Conservation (phyloP, 1,140 invertebrate genomes). For the Drosophila bocqueti region DNA sequence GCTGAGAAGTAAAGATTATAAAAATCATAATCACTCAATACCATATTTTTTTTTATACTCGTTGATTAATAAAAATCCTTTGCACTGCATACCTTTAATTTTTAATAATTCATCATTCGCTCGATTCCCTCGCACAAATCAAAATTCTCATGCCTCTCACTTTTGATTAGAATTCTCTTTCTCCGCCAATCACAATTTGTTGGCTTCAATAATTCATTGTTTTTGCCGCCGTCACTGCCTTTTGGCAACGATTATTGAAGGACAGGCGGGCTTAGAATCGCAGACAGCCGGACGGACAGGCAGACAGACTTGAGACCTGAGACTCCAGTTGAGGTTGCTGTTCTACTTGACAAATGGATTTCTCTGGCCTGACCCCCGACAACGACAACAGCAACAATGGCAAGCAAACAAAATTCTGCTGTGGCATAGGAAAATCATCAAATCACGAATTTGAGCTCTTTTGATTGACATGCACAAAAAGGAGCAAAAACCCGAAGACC, state of each 20-base stretch:
- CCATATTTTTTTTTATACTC: background rate
- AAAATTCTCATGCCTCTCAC: conserved; percentile 38
- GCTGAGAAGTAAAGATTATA: background rate
- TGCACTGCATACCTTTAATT: background rate
- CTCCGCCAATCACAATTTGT: conserved; percentile 41
- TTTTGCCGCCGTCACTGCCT: conserved; percentile 42
- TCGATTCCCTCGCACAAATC: conserved; percentile 24
- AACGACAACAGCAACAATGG: conserved; percentile 24
- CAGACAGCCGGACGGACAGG: conserved; percentile 19
- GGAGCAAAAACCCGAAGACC: conserved; percentile 42
- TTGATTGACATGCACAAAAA: conserved; percentile 78
- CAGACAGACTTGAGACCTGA: conserved; percentile 33
- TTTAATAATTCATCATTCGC: conserved; percentile 30
- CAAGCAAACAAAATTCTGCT: conserved; percentile 26
- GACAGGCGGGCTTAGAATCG: conserved; percentile 45
- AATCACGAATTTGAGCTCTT: conserved; percentile 77
- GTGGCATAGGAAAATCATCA: conserved; percentile 73
- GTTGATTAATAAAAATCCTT: conserved; percentile 2
- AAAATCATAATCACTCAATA: too few relatives aligned
- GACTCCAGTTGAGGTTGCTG: conserved; percentile 53
- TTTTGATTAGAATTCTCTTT: conserved; percentile 54
- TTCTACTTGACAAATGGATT: conserved; percentile 77
- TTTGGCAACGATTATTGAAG: conserved; percentile 57
- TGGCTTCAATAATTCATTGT: conserved; percentile 56
- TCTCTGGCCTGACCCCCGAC: conserved; percentile 43